Conservation (phyloP, 2,888 invertebrate species). For the Drosophila nigricruria region DNA sequence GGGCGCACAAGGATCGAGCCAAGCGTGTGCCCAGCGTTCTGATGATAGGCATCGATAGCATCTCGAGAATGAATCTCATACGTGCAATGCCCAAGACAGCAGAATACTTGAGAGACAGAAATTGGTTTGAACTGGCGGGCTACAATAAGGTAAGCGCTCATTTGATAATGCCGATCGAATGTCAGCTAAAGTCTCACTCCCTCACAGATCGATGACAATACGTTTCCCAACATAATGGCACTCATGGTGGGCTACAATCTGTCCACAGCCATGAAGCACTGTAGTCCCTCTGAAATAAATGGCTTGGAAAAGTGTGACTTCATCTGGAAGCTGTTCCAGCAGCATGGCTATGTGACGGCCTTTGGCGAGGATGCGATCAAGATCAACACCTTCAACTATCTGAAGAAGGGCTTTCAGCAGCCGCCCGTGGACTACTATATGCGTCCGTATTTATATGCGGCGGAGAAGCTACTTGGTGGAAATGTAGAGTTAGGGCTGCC, state of each 20-base stretch:
- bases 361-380: constrained; percentile 91
- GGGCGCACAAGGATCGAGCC: constrained; percentile 48
- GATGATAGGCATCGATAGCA: constrained; percentile 93
- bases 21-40: constrained; percentile 88
- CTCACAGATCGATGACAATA: constrained; percentile 93
- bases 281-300: constrained; percentile 86
- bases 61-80: constrained; percentile 92
- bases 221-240: constrained; percentile 95
- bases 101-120: constrained; percentile 89
- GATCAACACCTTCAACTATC: constrained; percentile 90
- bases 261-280: constrained; percentile 85
- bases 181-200: background rate
- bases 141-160: constrained; percentile 88
- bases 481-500: constrained; percentile 86
- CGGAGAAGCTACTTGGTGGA: constrained; percentile 87
- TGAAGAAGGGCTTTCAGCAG: constrained; percentile 89
- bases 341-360: constrained; percentile 90
- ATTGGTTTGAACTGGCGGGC: constrained; percentile 90
- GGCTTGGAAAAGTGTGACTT: constrained; percentile 90
- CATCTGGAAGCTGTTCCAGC: constrained; percentile 91
- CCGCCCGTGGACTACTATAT: constrained; percentile 94
- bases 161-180: background rate
- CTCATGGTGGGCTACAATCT: constrained; percentile 89
- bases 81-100: constrained; percentile 91
- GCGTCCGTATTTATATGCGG: constrained; percentile 90